Conservation (phyloP, 2,113 vertebrate genomes). For the Perognathus longimembris region DNA sequence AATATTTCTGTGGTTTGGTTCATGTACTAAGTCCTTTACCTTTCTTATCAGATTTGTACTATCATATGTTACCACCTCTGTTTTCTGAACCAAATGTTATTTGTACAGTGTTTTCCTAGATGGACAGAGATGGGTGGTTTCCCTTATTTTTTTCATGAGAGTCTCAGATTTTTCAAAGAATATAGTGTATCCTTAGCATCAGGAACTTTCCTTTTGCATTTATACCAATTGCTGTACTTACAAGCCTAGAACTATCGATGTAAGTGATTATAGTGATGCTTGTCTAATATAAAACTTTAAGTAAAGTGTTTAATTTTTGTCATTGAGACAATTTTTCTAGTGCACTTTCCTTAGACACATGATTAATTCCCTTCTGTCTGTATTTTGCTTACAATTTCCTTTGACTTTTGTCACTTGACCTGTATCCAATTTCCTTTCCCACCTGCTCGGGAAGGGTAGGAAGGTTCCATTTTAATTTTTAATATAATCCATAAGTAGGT, state of each 20-base stretch:
- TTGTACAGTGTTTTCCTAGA: background rate
- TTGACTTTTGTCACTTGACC: background rate
- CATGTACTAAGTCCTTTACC: background rate
- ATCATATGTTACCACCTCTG: background rate
- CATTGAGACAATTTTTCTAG: background rate
- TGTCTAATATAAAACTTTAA: conserved; percentile 2
- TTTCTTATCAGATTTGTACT: background rate
- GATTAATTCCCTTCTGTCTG: background rate
- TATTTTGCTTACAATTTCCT: background rate
- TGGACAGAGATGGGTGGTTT: background rate
- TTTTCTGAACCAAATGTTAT: conserved; percentile 26
- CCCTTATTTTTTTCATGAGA: background rate
- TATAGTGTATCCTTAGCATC: background rate
- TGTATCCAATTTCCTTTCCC: conserved; percentile 1
- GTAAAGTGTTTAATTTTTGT: conserved; percentile 35
- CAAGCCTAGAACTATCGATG: background rate
- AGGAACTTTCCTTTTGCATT: background rate
- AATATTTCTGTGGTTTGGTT: conserved; percentile 8
- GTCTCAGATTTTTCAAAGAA: conserved; percentile 7
- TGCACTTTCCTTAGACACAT: background rate
- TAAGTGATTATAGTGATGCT: background rate
- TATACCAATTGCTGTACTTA: background rate
- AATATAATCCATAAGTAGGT: conserved; percentile 53
- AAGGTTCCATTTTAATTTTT: conserved; percentile 56
- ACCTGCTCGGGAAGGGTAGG: background rate